Base-by-base conservation (phyloP, 2,888 invertebrate genomes). In the Metellina segmentata region DNA sequence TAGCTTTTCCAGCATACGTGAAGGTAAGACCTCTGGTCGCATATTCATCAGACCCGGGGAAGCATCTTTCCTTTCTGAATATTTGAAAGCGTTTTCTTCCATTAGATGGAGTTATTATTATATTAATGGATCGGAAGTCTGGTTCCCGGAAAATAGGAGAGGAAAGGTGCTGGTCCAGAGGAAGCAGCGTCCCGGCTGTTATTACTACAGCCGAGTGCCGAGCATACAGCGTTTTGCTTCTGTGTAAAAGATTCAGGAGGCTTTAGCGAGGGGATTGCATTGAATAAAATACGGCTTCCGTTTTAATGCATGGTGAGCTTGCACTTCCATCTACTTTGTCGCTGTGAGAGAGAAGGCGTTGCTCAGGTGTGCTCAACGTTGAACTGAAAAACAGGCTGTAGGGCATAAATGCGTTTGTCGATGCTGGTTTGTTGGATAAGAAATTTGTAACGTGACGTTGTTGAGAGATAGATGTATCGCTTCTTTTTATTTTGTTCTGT, bases 101-200 rank as follows among this genome's bases (percentile, higher is more conserved):
- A 70, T 78, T 49, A 78, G 34, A 51, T 48, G 53, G 85, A 85
- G 19, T 86, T 78, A 78, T 86, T 77, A 86, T 70, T 78, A 49
- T 86, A 86, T 86, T 77, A 77, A 86, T 78, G 71, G 69, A 82
- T 11, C 81, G 71, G 81, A 82, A 82, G 51, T 71, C 51, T 11
- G 16, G 48, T 49, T n/a, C 8, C 52, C n/a, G 49, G 16, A 13
- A 11, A 61, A 61, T 61, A 8, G 16, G 61, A 61, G 61, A 16
- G 34, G 34, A 34, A 34, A 34, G 34, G 34, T 34, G 34, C 34
- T 34, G 34, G 34, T 4, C 34, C 1, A 34, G 34, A 1, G 34
- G 34, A 34, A 34, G 34, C 4, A 34, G 34, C 4, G 34, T 34
- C 34, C 4, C 34, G 34, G 34, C 34, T 61, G 61, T 61, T 61